Evolutionary conservation across 2,113 vertebrate genomes (phyloP), one percentile per base, ranked within the genome.

Genomic region (Oreocharis arfaki): DNA sequence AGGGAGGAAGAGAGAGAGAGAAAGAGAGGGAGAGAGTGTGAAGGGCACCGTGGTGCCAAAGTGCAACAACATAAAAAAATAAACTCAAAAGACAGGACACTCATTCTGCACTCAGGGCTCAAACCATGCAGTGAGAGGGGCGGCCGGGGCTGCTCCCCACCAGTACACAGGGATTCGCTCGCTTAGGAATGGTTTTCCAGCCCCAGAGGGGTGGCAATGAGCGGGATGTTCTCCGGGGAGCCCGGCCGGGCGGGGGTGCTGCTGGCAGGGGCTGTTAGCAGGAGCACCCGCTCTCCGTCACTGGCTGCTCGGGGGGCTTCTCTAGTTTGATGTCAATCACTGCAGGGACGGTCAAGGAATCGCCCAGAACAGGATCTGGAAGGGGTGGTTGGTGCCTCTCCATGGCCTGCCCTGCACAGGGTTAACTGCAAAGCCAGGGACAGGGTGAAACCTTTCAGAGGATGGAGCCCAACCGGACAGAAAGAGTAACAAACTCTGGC

Each of bases 241-340:
- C 94, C 63, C 97, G 97, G 98, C 98, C 97, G 96, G 97, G 97
- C 89, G 96, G 98, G 98, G 96, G 97, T 97, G 98, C 97, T 98
- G 98, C 98, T 98, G 79, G 87, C 84, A 67, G 64, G 94, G 91
- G 86, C 95, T 95, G 96, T 98, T 98, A 99, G 98, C 98, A 99
- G 74, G 98, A 99, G 97, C 98, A 99, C 93, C 98, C 98, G 68
- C 98, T 99, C 98, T 99, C 98, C 56, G 98, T 99, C 78, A 99
- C 98, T 50, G 98, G 98, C 98, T 99, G 98, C 97, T 99, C 98
- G 6, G 98, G 98, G 71, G 98, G 98, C 87, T 99, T 98, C 98
- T 99, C 98, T 98, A 99, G 97, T 97, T 99, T 98, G 97, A 99
- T 99, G 97, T 99, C 98, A 56, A 99, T 98, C 98, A 98, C 98